phyloP scores from a whole-genome alignment of 2,113 vertebrate species.

The Indicator maculatus region DNA sequence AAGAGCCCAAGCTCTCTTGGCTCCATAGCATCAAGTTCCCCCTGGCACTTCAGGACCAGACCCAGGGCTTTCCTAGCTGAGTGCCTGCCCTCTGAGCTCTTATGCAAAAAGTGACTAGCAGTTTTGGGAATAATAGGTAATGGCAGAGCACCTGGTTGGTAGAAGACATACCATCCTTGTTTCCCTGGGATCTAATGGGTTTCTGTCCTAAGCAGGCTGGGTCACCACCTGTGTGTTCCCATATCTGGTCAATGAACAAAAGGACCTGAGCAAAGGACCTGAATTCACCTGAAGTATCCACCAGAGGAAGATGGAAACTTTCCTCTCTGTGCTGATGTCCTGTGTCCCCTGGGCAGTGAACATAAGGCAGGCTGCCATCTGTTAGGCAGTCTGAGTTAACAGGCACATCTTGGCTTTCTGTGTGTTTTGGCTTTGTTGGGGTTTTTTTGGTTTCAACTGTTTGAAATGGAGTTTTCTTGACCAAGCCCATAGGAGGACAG shows the following conservation, averaged over 20 bases:
- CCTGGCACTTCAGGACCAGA: background rate
- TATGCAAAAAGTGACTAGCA: background rate
- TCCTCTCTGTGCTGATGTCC: background rate
- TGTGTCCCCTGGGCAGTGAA: background rate
- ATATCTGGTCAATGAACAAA: background rate
- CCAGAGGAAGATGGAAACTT: background rate
- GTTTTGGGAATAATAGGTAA: background rate
- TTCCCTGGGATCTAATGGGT: background rate
- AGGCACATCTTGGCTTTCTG: rapidly evolving
- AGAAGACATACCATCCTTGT: background rate
- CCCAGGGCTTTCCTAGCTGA: background rate
- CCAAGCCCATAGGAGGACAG: background rate
- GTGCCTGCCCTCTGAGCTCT: background rate
- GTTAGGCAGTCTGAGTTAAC: background rate
- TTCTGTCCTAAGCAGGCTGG: background rate
- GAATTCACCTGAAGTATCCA: background rate
- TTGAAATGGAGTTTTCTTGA: background rate
- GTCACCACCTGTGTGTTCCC: background rate
- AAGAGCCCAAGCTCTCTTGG: too few relatives aligned
- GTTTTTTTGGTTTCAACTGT: background rate
- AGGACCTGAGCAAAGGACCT: background rate
- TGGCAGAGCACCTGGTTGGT: background rate
- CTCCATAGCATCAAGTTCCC: background rate
- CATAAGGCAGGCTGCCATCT: background rate
- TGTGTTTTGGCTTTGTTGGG: background rate